Percentiles rank a stretch among this genome's conserved stretches.
Evolutionary conservation across 1,140 invertebrate species (phyloP).

Genomic region (Drosophila seguyi): DNA sequence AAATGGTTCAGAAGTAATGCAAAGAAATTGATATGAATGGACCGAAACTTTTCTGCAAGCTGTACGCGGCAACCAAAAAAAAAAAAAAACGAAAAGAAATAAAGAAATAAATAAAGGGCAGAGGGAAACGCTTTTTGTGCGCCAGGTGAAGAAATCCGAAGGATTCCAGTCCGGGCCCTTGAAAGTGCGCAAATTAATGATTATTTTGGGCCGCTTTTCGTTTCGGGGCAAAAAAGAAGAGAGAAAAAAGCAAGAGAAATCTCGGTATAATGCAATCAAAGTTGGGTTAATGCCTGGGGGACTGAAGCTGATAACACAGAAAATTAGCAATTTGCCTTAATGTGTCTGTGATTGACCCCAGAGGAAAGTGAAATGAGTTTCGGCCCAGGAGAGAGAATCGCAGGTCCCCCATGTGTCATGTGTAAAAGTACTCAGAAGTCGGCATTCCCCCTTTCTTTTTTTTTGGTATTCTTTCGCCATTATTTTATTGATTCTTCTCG

Average conservation of each 20-base stretch:
- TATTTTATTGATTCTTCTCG: conserved; percentile 59
- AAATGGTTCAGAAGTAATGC: conserved; percentile 62
- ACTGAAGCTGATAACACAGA: conserved; percentile 45
- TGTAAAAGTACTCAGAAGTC: conserved; percentile 4
- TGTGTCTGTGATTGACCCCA: conserved; percentile 74
- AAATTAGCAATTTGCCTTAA: conserved; percentile 78
- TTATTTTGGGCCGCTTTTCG: conserved; percentile 55
- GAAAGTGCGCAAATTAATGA: conserved; percentile 74
- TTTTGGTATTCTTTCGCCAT: conserved; percentile 16
- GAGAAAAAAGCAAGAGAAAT: conserved; percentile 36
- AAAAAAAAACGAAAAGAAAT: conserved; percentile 24
- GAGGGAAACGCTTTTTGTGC: conserved; percentile 40
- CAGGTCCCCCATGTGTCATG: conserved; percentile 32
- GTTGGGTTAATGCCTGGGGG: conserved; percentile 60
- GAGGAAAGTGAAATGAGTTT: conserved; percentile 23
- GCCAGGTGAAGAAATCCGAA: conserved; percentile 51
- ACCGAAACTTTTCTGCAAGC: conserved; percentile 70
- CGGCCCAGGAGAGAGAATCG: background rate
- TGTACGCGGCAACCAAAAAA: conserved; percentile 34
- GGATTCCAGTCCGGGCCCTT: conserved; percentile 16
- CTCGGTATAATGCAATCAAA: conserved; percentile 75
- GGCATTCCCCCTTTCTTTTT: background rate
- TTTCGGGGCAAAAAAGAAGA: background rate
- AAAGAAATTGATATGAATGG: conserved; percentile 77
- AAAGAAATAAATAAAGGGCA: conserved; percentile 42